phyloP scores from a whole-genome alignment of 1,140 invertebrate species.

The Ctenoplectra terminalis region DNA sequence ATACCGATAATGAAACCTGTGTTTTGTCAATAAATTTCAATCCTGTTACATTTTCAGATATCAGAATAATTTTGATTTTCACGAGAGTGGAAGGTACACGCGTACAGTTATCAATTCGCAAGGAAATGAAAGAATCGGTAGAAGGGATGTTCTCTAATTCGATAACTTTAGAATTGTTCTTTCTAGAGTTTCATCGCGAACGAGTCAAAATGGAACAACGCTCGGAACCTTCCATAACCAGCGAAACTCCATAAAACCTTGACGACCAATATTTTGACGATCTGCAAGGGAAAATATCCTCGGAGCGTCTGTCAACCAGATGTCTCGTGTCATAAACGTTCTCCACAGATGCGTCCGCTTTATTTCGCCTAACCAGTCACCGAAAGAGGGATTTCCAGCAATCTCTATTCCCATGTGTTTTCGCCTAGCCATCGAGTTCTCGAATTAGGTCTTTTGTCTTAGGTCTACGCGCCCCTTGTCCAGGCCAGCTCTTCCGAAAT shows the following conservation, averaged over 20 bases:
- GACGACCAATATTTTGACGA: not conserved
- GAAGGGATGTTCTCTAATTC: too few relatives aligned
- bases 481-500: not conserved
- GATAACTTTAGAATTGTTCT: not conserved
- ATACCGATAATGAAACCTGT: too few relatives aligned
- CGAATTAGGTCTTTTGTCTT: not conserved
- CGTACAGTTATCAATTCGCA: too few relatives aligned
- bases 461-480: not conserved
- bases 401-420: not conserved
- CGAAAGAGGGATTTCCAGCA: not conserved
- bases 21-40: too few relatives aligned
- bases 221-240: not conserved
- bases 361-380: constrained; percentile 4
- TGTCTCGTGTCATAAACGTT: constrained; percentile 16
- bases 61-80: too few relatives aligned
- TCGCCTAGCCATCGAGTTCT: not conserved
- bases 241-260: not conserved
- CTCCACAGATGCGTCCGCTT: not conserved
- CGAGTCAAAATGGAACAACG: too few relatives aligned
- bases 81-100: too few relatives aligned
- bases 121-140: too few relatives aligned
- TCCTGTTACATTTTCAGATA: too few relatives aligned
- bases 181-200: not conserved
- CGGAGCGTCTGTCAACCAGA: constrained; percentile 15
- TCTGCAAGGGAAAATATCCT: not conserved